Evolutionary conservation across 64 coral and sea anemone genomes (phyloP).

Genomic region (Dendronephthya gigantea): DNA sequence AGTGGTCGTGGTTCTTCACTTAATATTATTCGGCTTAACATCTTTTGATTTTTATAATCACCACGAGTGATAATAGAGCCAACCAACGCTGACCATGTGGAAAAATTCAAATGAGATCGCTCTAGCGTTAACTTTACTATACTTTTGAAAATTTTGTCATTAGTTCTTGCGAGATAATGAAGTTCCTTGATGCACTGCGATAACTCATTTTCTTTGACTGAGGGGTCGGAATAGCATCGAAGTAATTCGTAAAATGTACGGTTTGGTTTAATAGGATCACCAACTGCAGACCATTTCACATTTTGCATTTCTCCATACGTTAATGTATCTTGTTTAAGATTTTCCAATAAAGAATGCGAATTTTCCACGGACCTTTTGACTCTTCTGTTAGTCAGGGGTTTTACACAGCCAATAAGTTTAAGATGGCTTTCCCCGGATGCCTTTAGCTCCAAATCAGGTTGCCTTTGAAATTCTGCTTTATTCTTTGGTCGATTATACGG

Average conservation of each 20-base stretch:
- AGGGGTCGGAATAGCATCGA: conserved; percentile 62
- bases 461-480: not conserved
- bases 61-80: conserved; percentile 48
- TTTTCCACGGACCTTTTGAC: not conserved
- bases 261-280: conserved; percentile 35
- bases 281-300: conserved; percentile 53
- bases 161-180: conserved; percentile 41
- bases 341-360: not conserved
- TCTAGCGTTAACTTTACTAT: conserved; percentile 46
- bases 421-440: not conserved
- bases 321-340: conserved; percentile 18
- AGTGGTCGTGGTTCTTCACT: conserved; percentile 35
- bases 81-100: conserved; percentile 57
- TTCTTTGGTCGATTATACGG: not conserved
- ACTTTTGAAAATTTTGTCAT: conserved; percentile 24
- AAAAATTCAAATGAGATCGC: conserved; percentile 58
- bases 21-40: conserved; percentile 42
- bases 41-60: conserved; percentile 37
- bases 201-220: conserved; percentile 54
- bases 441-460: not conserved
- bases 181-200: conserved; percentile 60
- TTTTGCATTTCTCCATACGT: conserved; percentile 49
- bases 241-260: conserved; percentile 61
- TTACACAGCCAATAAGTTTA: not conserved
- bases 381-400: not conserved